Percentiles rank a stretch among this genome's conserved stretches.
Evolutionary conservation across 2,888 invertebrate species (phyloP).

Genomic region (Caenorhabditis drosophilae): DNA sequence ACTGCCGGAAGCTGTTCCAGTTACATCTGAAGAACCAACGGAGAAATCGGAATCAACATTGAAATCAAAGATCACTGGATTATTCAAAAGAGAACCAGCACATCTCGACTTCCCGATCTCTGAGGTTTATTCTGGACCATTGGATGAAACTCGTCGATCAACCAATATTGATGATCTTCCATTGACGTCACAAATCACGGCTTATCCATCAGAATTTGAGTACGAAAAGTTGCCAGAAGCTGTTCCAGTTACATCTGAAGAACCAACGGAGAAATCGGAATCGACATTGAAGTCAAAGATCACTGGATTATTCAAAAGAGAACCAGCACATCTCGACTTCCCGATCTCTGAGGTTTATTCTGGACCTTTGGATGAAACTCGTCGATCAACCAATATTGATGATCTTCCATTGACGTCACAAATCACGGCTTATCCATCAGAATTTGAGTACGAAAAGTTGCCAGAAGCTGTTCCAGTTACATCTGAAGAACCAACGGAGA

Average conservation of each 20-base stretch:
- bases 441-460: conserved; percentile 15
- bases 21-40: conserved; percentile 2
- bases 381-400: conserved; percentile 23
- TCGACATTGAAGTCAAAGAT: conserved; percentile 21
- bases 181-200: conserved; percentile 18
- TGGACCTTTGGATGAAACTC: conserved; percentile 42
- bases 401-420: conserved; percentile 23
- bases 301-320: conserved; percentile 15
- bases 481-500: conserved; percentile 12
- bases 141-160: conserved; percentile 32
- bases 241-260: neutral
- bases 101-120: conserved; percentile 45
- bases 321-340: conserved; percentile 43
- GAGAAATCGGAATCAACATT: conserved; percentile 10
- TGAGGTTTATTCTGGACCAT: conserved; percentile 39
- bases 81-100: conserved; percentile 26
- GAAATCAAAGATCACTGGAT: conserved; percentile 11
- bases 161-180: conserved; percentile 14
- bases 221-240: conserved; percentile 8
- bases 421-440: conserved; percentile 32
- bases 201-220: conserved; percentile 25
- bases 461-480: conserved; percentile 8
- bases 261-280: conserved; percentile 1
- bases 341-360: conserved; percentile 39
- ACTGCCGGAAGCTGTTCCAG: conserved; percentile 7